phyloP scores from a whole-genome alignment of 2,888 invertebrate genomes.

The Pseudanteris insignis region DNA sequence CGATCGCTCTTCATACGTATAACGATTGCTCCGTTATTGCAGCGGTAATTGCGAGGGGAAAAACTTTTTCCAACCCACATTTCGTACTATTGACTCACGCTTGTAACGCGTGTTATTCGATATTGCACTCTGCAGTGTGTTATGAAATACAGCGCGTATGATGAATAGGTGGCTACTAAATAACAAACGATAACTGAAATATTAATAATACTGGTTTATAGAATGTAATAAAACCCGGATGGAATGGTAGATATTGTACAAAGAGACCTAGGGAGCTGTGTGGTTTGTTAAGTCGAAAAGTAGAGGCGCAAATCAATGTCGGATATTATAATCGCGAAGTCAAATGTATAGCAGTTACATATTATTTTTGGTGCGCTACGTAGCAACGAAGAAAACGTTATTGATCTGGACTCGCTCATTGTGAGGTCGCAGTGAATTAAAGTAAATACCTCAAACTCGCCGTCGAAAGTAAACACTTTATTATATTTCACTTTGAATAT shows the following conservation, averaged over 20 bases:
- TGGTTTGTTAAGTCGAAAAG: no score
- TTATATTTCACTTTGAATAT: no score
- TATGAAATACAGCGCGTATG: slow-evolving; percentile 16
- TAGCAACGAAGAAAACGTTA: no score
- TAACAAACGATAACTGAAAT: slow-evolving; percentile 26
- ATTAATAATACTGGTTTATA: slow-evolving; percentile 32
- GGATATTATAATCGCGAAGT: no score
- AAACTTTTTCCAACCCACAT: slow-evolving; percentile 10
- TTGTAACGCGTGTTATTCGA: slow-evolving; percentile 26
- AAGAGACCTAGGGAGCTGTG: not conserved
- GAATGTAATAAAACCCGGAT: slow-evolving; percentile 26
- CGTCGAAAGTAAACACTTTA: no score
- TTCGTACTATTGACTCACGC: slow-evolving; percentile 29
- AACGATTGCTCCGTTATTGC: slow-evolving; percentile 3
- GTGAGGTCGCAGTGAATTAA: no score
- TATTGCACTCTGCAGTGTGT: slow-evolving; percentile 23
- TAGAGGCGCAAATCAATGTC: no score
- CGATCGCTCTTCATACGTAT: slow-evolving; percentile 12
- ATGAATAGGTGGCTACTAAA: slow-evolving; percentile 16
- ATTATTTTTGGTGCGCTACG: no score
- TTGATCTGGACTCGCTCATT: no score
- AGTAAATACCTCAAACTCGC: no score
- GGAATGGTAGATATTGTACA: slow-evolving; percentile 1
- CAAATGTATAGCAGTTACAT: no score
- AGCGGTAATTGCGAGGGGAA: slow-evolving; percentile 13